Conservation (phyloP, 2,888 invertebrate species). For the Andrena chrysosceles region DNA sequence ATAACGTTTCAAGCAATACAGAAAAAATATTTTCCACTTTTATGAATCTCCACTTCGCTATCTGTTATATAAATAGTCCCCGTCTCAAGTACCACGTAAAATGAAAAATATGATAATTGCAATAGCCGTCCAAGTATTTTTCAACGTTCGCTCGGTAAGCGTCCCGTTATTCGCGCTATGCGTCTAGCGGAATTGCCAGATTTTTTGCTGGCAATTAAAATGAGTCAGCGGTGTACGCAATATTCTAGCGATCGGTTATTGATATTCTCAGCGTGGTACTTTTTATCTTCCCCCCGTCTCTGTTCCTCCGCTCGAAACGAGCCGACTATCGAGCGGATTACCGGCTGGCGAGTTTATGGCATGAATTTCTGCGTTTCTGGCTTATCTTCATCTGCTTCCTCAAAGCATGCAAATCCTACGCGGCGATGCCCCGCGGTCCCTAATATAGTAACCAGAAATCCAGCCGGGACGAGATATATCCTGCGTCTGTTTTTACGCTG, state of each 20-base stretch:
- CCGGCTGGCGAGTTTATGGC: neutral
- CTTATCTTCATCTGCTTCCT: constrained; percentile 23
- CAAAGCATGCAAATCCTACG: constrained; percentile 12
- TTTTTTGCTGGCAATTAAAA: constrained; percentile 24
- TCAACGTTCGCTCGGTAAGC: neutral
- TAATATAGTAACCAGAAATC: constrained; percentile 1
- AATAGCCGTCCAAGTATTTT: neutral
- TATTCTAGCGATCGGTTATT: constrained; percentile 27
- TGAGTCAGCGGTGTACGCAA: constrained; percentile 33
- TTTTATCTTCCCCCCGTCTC: neutral
- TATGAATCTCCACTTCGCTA: neutral
- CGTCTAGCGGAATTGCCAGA: neutral
- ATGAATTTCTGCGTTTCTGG: constrained; percentile 14
- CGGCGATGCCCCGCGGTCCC: neutral
- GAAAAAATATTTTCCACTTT: neutral
- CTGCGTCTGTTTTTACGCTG: neutral
- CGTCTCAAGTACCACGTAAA: neutral
- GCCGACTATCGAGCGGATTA: constrained; percentile 10
- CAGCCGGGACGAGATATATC: neutral
- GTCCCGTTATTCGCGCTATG: neutral
- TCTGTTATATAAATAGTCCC: neutral
- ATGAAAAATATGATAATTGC: neutral
- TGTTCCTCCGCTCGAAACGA: neutral
- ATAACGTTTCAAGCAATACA: too few species aligned
- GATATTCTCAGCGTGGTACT: constrained; percentile 25